Percentiles rank a stretch among this genome's conserved stretches.
These are phyloP conservation scores for Drosophila kambysellisi DNA, from an alignment of 2,888 invertebrate species.

Conservation along the genomic window DNA sequence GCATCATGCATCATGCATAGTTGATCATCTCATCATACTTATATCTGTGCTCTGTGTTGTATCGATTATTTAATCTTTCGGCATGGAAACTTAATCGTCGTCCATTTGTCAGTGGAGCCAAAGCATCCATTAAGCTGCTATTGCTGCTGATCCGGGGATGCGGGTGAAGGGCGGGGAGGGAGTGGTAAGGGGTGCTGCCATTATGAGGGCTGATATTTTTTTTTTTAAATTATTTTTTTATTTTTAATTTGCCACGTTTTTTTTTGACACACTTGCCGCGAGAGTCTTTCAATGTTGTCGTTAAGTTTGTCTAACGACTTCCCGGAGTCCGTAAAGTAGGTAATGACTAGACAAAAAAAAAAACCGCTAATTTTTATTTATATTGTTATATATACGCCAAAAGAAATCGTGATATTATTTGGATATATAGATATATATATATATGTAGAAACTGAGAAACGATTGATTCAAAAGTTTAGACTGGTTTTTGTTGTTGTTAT, in stretches of 20 bases:
- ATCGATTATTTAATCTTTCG: conserved; percentile 24
- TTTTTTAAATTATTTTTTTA: conserved; percentile 16
- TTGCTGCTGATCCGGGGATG: neutral
- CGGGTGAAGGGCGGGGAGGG: neutral
- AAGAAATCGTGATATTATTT: neutral
- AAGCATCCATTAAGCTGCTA: neutral
- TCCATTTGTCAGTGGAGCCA: neutral
- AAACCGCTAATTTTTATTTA: too few relatives aligned
- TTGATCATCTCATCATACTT: neutral
- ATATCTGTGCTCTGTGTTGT: neutral
- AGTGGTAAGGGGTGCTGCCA: conserved; percentile 8
- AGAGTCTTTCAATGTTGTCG: neutral
- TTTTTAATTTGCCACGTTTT: conserved; percentile 30
- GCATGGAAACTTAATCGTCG: neutral
- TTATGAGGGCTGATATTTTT: conserved; percentile 18
- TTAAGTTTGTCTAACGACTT: neutral
- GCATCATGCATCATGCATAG: neutral
- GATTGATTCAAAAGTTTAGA: neutral
- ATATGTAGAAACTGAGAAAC: neutral
- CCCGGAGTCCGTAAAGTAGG: too few relatives aligned
- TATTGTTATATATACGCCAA: too few relatives aligned
- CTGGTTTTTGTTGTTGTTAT: neutral
- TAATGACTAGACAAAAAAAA: too few relatives aligned
- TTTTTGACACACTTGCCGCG: neutral
- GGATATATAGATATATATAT: too few relatives aligned